A percentile compares a stretch with the other conserved stretches of the same genome.
These are phyloP conservation scores for Patella depressa DNA, from an alignment of 2,888 invertebrate species.

Conservation along the genomic window DNA sequence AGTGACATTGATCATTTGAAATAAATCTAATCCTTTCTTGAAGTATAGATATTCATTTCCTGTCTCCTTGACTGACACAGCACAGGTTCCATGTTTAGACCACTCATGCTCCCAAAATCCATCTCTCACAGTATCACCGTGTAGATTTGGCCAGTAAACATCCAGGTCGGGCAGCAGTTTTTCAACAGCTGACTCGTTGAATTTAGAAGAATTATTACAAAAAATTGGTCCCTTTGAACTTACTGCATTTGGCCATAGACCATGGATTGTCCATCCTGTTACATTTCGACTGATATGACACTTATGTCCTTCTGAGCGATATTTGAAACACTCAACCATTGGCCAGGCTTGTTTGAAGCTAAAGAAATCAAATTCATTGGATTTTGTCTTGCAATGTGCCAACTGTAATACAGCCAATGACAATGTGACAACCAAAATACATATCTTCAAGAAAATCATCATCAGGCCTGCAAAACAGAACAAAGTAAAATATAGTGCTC, in stretches of 20 bases:
- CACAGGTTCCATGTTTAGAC: slow-evolving; percentile 1
- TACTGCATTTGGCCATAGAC: background rate
- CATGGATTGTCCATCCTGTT: background rate
- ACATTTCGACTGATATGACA: background rate
- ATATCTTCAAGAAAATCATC: no score
- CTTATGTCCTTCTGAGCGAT: background rate
- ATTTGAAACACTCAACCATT: background rate
- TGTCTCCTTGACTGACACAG: background rate
- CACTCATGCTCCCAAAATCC: background rate
- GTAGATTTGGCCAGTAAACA: background rate
- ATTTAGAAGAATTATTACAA: slow-evolving; percentile 1
- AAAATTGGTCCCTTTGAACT: background rate
- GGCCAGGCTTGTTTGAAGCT: background rate
- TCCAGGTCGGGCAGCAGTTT: background rate
- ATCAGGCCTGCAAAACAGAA: no score
- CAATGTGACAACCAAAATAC: background rate
- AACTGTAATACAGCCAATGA: no score
- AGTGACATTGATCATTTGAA: background rate
- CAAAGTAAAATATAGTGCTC: no score
- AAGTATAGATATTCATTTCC: background rate
- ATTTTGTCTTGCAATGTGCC: no score
- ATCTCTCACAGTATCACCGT: background rate
- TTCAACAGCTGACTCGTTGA: background rate
- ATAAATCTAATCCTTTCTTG: background rate
- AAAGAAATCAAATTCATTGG: background rate